Conservation (phyloP, 1,140 invertebrate genomes). For the Dendrolimus punctatus region DNA sequence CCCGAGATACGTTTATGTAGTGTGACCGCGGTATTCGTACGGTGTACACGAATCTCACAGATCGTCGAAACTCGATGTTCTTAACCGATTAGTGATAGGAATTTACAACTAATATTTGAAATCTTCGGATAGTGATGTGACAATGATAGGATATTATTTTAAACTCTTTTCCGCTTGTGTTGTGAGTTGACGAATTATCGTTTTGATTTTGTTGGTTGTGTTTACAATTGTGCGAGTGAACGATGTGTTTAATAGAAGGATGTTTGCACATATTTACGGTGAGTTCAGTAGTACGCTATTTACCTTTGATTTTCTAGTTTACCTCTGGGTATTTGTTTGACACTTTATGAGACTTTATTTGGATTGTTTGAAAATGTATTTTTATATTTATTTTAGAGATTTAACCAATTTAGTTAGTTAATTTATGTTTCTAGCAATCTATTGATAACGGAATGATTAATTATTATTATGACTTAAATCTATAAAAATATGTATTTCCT, state of each 20-base stretch:
- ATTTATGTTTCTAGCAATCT: no score
- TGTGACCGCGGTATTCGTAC: constrained; percentile 34
- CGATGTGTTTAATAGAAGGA: constrained; percentile 45
- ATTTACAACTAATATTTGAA: constrained; percentile 1
- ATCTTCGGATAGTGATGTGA: no score
- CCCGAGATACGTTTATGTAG: constrained; percentile 57
- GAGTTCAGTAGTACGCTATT: constrained; percentile 18
- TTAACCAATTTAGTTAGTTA: no score
- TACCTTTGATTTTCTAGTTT: no score
- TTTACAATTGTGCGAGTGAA: constrained; percentile 41
- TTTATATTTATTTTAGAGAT: no score
- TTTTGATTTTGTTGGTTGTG: constrained; percentile 20
- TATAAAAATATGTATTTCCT: no score
- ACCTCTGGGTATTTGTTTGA: no score
- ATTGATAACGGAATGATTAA: no score
- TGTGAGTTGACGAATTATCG: background rate
- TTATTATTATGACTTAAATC: no score
- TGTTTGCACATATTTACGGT: constrained; percentile 48
- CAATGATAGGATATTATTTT: background rate
- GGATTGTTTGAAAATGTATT: no score
- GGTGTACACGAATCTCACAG: constrained; percentile 26
- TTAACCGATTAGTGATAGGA: constrained; percentile 28
- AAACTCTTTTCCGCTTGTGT: background rate
- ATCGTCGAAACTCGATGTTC: constrained; percentile 29
- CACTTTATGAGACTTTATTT: no score